Base-by-base conservation (phyloP, 2,113 vertebrate genomes). In the Nestor notabilis region DNA sequence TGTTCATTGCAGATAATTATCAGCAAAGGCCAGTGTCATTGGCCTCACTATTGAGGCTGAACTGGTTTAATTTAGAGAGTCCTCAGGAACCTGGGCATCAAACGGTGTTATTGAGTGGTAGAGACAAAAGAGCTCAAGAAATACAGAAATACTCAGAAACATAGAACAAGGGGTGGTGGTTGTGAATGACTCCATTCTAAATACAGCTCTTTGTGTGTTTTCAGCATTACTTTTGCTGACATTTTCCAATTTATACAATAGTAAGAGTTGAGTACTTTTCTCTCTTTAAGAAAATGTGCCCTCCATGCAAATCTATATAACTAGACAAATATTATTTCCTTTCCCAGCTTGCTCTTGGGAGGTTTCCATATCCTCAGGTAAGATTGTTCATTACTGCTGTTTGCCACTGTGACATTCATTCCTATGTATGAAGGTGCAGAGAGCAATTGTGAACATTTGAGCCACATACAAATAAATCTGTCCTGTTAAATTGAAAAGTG, bases 361-460 rank as follows among this genome's bases (percentile, higher is more conserved):
- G 99, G 98, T 99, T 99, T 98, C 99, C 99, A 88, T 99, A 99
- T 98, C 99, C 99, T 98, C 99, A 99, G 99, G 99, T 99, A 98
- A 99, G 99, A 98, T 96, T 90, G 95, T 98, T 98, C 97, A 96
- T 98, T 97, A 98, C 95, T 97, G 96, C 97, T 93, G 96, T 89
- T 98, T 98, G 98, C 98, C 98, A 97, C 98, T 98, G 97, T 98
- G 97, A 98, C 97, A 98, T 98, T 98, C 98, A 98, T 98, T 98
- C 98, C 98, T 98, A 98, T 98, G 98, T 98, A 98, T 98, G 98
- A 98, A 98, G 98, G 97, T 98, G 95, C 97, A 98, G 97, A 93
- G 97, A 98, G 98, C 97, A 97, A 96, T 95, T 94, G 96, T 97
- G 97, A 98, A 97, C 97, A 95, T 97, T 98, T 93, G 94, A 98